Conservation (phyloP, 2,113 vertebrate genomes). For the Sus scrofa region DNA sequence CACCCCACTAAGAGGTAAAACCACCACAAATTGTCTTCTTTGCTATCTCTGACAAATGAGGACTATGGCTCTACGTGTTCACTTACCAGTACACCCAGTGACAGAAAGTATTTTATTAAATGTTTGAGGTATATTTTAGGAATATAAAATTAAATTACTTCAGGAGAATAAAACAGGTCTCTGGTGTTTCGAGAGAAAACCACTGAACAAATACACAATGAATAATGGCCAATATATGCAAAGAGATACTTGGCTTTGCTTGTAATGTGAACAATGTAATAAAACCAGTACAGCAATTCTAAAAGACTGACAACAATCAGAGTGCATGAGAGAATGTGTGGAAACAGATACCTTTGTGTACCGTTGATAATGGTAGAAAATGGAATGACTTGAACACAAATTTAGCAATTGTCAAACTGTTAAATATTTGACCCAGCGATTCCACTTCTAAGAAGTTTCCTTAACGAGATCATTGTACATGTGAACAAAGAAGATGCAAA, state of each 20-base stretch:
- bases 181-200: conserved; percentile 55
- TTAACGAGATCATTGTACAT: background rate
- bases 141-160: conserved; percentile 52
- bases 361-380: background rate
- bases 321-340: background rate
- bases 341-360: background rate
- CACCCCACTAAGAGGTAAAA: background rate
- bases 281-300: background rate
- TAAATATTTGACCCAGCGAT: background rate
- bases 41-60: background rate
- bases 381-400: background rate
- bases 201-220: background rate
- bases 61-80: background rate
- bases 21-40: conserved; percentile 28
- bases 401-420: conserved; percentile 13
- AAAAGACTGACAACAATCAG: background rate
- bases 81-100: background rate
- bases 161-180: conserved; percentile 13
- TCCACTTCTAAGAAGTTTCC: background rate
- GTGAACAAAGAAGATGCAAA: conserved; percentile 14
- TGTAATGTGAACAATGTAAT: background rate
- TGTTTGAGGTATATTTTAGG: background rate
- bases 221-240: background rate
- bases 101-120: conserved; percentile 21
- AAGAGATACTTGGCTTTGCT: conserved; percentile 20